Conservation (phyloP, 2,888 invertebrate genomes). For the Entomobrya multifasciata region DNA sequence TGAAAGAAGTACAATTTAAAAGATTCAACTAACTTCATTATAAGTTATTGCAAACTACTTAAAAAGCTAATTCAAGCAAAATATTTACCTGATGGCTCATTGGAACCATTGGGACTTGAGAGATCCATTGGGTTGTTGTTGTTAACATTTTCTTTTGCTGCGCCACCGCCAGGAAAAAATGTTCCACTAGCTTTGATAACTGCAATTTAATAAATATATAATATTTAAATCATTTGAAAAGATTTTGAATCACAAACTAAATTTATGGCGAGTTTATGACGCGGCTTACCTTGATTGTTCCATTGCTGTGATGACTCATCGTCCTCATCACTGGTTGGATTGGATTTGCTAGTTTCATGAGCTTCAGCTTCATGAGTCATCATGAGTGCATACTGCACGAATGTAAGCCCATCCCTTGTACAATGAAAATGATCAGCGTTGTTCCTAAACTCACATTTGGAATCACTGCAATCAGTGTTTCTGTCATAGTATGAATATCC, state of each 20-base stretch:
- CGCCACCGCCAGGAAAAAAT: conserved; percentile 91
- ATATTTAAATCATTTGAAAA: too few relatives aligned
- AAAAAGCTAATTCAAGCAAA: too few relatives aligned
- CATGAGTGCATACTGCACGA: conserved; percentile 88
- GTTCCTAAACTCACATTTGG: conserved; percentile 83
- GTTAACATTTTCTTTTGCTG: conserved; percentile 79
- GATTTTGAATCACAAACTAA: too few relatives aligned
- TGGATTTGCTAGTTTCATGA: conserved; percentile 79
- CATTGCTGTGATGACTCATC: conserved; percentile 77
- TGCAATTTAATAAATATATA: too few relatives aligned
- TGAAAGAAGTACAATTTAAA: conserved; percentile 33
- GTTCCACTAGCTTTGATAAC: conserved; percentile 96
- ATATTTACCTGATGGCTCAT: conserved; percentile 45
- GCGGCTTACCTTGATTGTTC: conserved; percentile 75
- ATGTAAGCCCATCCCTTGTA: conserved; percentile 86
- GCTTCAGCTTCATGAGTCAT: conserved; percentile 86
- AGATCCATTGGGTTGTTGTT: conserved; percentile 78
- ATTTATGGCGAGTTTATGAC: too few relatives aligned
- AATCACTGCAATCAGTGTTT: conserved; percentile 86
- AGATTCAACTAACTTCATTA: conserved; percentile 1
- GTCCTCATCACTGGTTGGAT: conserved; percentile 80
- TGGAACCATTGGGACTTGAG: conserved; percentile 77
- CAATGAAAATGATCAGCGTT: conserved; percentile 87
- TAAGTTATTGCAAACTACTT: not conserved
- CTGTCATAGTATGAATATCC: conserved; percentile 92